Conservation (phyloP, 2,113 vertebrate species). For the Oenanthe melanoleuca region DNA sequence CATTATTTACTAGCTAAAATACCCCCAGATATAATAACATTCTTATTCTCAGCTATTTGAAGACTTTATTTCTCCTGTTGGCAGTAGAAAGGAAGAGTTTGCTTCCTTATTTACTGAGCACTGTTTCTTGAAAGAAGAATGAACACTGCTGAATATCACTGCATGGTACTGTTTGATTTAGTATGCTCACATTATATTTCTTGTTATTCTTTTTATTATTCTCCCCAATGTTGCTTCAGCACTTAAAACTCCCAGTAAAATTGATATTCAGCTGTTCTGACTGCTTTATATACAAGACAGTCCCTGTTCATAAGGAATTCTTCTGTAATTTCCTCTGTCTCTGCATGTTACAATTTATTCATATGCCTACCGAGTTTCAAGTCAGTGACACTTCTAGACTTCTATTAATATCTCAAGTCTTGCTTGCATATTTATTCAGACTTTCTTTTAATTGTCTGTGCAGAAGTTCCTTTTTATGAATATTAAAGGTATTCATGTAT, state of each 20-base stretch:
- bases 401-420: conserved; percentile 1
- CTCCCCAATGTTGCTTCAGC: background rate
- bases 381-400: background rate
- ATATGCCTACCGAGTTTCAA: background rate
- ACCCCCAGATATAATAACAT: background rate
- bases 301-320: background rate
- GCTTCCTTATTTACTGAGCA: background rate
- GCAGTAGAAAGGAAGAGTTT: background rate
- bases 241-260: background rate
- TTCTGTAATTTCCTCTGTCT: conserved; percentile 15
- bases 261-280: background rate
- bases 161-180: background rate
- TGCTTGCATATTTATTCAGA: conserved; percentile 1
- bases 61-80: background rate
- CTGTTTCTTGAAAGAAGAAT: background rate
- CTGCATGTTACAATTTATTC: background rate
- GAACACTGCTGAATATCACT: background rate
- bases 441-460: background rate
- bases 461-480: background rate
- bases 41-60: background rate
- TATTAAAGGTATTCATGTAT: background rate
- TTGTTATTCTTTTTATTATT: background rate
- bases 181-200: background rate
- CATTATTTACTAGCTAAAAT: background rate
- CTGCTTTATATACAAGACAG: background rate